phyloP scores from a whole-genome alignment of 2,113 vertebrate species.

The Shinisaurus crocodilurus region DNA sequence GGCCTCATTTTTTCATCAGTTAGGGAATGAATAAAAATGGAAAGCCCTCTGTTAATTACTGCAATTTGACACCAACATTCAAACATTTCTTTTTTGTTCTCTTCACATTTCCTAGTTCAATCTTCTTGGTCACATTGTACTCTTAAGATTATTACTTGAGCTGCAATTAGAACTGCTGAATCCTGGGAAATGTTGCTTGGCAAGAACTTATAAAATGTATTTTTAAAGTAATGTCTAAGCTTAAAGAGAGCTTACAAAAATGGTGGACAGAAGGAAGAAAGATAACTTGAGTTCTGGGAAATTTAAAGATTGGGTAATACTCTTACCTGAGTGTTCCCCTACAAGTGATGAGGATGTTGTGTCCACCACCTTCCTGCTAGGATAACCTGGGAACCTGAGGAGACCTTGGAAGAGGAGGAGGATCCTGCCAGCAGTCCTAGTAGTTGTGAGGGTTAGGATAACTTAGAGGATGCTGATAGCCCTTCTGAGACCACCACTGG shows the following conservation, averaged over 20 bases:
- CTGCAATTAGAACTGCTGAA: constrained; percentile 40
- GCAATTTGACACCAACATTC: not conserved
- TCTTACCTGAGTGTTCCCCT: not conserved
- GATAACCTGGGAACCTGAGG: no score
- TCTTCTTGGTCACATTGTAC: not conserved
- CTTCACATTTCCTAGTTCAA: constrained; percentile 26
- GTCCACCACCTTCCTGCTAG: no score
- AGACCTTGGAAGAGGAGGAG: no score
- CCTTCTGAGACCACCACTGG: no score
- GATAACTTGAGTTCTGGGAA: not conserved
- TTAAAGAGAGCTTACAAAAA: constrained; percentile 30
- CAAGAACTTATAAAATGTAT: constrained; percentile 4
- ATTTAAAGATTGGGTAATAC: not conserved
- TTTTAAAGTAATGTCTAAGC: constrained; percentile 16
- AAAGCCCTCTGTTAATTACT: constrained; percentile 20
- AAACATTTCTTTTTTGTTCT: constrained; percentile 27
- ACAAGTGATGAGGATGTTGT: not conserved
- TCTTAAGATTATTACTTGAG: constrained; percentile 2
- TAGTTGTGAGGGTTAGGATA: no score
- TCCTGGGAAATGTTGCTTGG: constrained; percentile 45
- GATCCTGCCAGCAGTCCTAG: no score
- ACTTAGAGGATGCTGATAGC: no score
- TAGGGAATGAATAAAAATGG: not conserved
- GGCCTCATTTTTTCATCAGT: no score
- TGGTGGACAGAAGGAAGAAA: not conserved